phyloP scores from a whole-genome alignment of 35 echinoderm and acorn worm genomes.

The Apostichopus californicus region DNA sequence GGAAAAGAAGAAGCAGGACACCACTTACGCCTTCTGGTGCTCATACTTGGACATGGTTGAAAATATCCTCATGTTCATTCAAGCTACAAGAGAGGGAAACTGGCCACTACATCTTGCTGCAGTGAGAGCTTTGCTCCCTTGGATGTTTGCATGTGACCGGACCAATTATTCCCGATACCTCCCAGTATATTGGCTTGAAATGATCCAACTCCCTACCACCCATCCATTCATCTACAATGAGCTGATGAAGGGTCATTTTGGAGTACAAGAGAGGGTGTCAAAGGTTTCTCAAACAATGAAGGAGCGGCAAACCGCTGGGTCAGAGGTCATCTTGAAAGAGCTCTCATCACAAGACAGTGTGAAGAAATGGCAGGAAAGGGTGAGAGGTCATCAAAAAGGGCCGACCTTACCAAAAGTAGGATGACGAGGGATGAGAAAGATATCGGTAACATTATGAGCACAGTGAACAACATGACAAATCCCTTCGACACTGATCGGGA shows the following conservation, averaged over 20 bases:
- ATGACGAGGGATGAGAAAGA: slow-evolving; percentile 52
- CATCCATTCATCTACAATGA: slow-evolving; percentile 18
- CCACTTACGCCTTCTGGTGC: slow-evolving; percentile 60
- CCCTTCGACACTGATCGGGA: slow-evolving; percentile 15
- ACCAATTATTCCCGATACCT: slow-evolving; percentile 65
- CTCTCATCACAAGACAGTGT: slow-evolving; percentile 65
- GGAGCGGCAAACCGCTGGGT: slow-evolving; percentile 68
- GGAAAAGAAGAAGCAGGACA: neutral
- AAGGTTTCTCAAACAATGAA: slow-evolving; percentile 69
- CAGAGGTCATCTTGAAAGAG: slow-evolving; percentile 58
- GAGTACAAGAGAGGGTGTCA: slow-evolving; percentile 38
- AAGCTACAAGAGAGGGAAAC: slow-evolving; percentile 61
- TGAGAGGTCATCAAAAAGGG: neutral
- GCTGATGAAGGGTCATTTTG: slow-evolving; percentile 35
- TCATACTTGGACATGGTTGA: slow-evolving; percentile 64
- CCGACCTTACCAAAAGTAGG: slow-evolving; percentile 49
- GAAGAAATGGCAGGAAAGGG: slow-evolving; percentile 84
- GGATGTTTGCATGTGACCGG: slow-evolving; percentile 71
- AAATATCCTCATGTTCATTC: slow-evolving; percentile 44
- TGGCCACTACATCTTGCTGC: slow-evolving; percentile 70
- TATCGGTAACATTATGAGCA: slow-evolving; percentile 37
- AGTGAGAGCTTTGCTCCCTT: slow-evolving; percentile 38
- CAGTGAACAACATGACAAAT: slow-evolving; percentile 46
- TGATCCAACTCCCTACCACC: neutral
- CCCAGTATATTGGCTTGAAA: slow-evolving; percentile 55